Evolutionary conservation across 1,140 invertebrate species (phyloP).

Genomic region (Octopus bimaculoides): DNA sequence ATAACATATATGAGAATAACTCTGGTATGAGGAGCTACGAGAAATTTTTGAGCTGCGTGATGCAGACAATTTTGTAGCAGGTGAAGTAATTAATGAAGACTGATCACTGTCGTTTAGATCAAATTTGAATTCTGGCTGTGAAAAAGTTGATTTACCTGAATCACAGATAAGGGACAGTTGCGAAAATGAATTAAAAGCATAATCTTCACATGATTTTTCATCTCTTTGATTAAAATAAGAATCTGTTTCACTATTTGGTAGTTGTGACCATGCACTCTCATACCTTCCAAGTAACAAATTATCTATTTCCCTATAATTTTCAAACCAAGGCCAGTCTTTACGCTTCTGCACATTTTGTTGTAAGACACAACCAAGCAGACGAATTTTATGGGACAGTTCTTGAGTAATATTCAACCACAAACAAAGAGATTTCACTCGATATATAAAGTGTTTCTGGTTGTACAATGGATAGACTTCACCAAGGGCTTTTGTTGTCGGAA

Average conservation of each 20-base stretch:
- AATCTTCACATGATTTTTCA: background rate
- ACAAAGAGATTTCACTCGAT: constrained; percentile 75
- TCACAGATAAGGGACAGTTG: constrained; percentile 5
- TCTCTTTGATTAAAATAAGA: constrained; percentile 13
- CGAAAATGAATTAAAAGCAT: background rate
- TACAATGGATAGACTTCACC: constrained; percentile 72
- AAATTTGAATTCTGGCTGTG: constrained; percentile 17
- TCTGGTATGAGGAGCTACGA: constrained; percentile 20
- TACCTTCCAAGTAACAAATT: background rate
- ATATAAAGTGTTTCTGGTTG: constrained; percentile 66
- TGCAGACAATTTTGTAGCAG: constrained; percentile 24
- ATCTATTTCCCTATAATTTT: constrained; percentile 5
- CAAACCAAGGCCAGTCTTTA: constrained; percentile 53
- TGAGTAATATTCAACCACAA: constrained; percentile 87
- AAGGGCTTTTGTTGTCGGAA: constrained; percentile 80
- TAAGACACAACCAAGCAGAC: constrained; percentile 75
- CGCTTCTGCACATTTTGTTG: constrained; percentile 57
- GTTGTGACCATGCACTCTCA: constrained; percentile 22
- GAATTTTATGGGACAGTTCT: constrained; percentile 76
- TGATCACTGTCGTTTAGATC: constrained; percentile 17
- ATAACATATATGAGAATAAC: constrained; percentile 25
- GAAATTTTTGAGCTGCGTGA: constrained; percentile 15
- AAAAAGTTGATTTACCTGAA: constrained; percentile 22
- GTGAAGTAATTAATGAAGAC: constrained; percentile 15
- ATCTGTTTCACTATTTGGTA: constrained; percentile 19